Base-by-base conservation (phyloP, 1,140 invertebrate genomes). In the Euura saliciscinereae region DNA sequence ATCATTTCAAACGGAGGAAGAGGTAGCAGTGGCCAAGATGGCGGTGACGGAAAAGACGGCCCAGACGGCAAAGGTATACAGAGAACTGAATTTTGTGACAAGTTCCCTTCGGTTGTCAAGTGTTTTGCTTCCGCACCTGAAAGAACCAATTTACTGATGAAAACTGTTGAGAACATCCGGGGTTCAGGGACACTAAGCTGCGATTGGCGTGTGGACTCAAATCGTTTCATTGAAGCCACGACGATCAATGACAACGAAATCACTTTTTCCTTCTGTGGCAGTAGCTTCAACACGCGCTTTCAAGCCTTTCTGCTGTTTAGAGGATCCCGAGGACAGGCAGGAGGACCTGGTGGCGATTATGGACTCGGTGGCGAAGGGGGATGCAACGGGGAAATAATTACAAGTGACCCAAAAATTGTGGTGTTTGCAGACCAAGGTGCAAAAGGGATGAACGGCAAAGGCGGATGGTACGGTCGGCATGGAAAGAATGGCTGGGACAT, bases 1-100 rank as follows among this genome's bases (percentile, higher is more conserved):
- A 77, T 78, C 66, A 74, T 75, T 45, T 77, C 76, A 43, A 68
- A 75, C 51, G 76, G 76, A 13, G 76, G 76, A 11, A 77, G 73
- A 42, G 75, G 75, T 46, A 72, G 75, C 70, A 45, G 65, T 11
- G 75, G 75, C 7, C 71, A 78, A 69, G 68, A 75, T 68, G 75
- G 77, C 46, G 73, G 75, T 3, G 69, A 68, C 51, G 76, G 74
- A 46, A 64, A 11, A 28, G 67, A 72, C 59, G 74, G 72, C 11
- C 45, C 70, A n/a, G 11, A 74, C 65, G 74, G 66, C 7, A 4
- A 7, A 43, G 28, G 66, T n/a, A 66, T 59, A 43, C 28, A 11
- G 43, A 5, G 0, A 43, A 28, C 44, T 4, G 64, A 45, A 44
- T 28, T 59, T 59, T 2, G 13, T n/a, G 2, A 3, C 28, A 28